These are phyloP conservation scores for Hapalemur alaotrensis DNA, from an alignment of 2,797 vertebrate species.

Conservation along the genomic window DNA sequence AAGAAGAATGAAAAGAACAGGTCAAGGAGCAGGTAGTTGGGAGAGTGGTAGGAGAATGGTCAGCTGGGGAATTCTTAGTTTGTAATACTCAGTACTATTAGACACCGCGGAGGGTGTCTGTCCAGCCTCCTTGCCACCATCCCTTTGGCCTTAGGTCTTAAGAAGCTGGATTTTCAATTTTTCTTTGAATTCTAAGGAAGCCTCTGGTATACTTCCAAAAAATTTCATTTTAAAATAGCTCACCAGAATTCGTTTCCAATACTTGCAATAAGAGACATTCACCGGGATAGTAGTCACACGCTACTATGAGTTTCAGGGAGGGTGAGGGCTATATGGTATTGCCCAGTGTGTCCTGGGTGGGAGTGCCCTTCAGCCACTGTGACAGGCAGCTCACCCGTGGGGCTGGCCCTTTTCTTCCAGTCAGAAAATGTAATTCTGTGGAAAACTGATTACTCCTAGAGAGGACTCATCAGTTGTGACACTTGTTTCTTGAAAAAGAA, in stretches of 20 bases:
- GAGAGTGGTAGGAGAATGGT: neutral
- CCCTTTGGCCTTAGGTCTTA: neutral
- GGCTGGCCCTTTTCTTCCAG: neutral
- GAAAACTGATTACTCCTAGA: neutral
- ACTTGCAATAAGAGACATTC: constrained; percentile 13
- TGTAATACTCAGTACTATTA: neutral
- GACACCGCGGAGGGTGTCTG: neutral
- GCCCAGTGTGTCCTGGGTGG: neutral
- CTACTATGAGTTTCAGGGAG: neutral
- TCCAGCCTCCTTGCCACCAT: neutral
- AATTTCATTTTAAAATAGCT: neutral
- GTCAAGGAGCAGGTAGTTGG: neutral
- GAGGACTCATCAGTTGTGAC: neutral
- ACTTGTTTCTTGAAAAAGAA: constrained; percentile 33
- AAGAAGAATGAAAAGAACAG: neutral
- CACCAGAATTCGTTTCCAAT: constrained; percentile 11
- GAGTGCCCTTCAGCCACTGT: neutral
- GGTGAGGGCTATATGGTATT: neutral
- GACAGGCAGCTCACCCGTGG: neutral
- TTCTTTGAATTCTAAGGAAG: neutral
- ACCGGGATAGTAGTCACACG: neutral
- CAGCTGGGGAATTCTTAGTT: neutral
- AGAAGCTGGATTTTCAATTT: constrained; percentile 18
- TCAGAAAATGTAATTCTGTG: neutral
- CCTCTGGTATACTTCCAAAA: neutral